Percentiles rank a stretch among this genome's conserved stretches.
Evolutionary conservation across 2,113 vertebrate genomes (phyloP).

Genomic region (Gymnogyps californianus): DNA sequence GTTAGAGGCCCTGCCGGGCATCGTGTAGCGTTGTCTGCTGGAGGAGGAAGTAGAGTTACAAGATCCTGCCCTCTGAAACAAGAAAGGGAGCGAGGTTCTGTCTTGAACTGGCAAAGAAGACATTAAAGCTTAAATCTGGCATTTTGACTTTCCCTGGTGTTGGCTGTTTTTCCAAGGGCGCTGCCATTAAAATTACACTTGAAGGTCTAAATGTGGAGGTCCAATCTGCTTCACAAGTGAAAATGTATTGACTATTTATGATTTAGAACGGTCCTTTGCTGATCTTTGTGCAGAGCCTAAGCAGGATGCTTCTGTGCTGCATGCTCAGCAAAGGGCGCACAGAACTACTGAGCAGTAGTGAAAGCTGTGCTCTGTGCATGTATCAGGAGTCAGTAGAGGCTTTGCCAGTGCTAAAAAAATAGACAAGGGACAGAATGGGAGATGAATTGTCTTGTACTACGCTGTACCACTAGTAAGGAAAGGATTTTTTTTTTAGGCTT

Average conservation of each 20-base stretch:
- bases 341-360: not conserved
- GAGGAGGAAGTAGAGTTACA: not conserved
- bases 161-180: not conserved
- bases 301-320: not conserved
- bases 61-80: not conserved
- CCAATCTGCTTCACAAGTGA: not conserved
- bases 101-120: not conserved
- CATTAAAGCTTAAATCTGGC: not conserved
- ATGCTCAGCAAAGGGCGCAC: rapidly evolving
- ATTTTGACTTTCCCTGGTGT: not conserved
- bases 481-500: not conserved
- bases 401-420: not conserved
- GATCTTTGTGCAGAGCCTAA: not conserved
- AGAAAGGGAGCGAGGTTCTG: not conserved
- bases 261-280: not conserved
- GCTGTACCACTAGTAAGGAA: not conserved
- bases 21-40: not conserved
- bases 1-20: not conserved
- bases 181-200: not conserved
- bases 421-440: not conserved
- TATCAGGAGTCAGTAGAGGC: not conserved
- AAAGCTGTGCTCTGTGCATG: not conserved
- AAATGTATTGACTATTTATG: not conserved
- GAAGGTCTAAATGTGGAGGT: not conserved
- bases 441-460: not conserved